Percentiles rank a stretch among this genome's conserved stretches.
phyloP scores from a whole-genome alignment of 2,113 vertebrate genomes.

The Ctenomys sociabilis region DNA sequence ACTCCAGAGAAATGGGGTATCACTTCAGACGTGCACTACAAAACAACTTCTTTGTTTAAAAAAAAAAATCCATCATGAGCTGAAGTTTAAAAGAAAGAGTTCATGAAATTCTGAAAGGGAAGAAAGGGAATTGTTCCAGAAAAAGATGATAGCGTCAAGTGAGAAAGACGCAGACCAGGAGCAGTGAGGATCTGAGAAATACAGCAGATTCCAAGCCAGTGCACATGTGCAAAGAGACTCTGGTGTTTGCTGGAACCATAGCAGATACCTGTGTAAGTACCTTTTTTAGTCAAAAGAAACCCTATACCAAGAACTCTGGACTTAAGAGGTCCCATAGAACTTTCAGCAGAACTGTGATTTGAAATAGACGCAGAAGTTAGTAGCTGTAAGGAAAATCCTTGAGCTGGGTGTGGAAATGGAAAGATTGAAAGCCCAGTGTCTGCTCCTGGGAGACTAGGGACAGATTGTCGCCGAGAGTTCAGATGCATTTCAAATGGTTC shows the following conservation, averaged over 20 bases:
- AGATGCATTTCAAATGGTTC: not conserved
- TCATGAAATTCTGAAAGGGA: not conserved
- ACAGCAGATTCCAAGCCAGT: not conserved
- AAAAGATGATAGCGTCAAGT: not conserved
- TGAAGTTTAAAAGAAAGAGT: constrained; percentile 1
- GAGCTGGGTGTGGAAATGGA: not conserved
- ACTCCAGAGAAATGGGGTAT: not conserved
- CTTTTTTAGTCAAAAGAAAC: not conserved
- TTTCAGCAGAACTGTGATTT: not conserved
- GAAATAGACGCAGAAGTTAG: not conserved
- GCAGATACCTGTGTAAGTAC: not conserved
- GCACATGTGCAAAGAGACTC: accelerated
- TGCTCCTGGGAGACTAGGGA: accelerated
- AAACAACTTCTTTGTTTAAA: not conserved
- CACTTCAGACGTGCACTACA: not conserved
- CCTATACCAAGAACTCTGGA: not conserved
- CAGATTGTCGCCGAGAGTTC: not conserved
- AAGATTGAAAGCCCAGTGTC: not conserved
- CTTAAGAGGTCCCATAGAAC: not conserved
- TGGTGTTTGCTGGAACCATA: not conserved
- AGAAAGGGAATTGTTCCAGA: not conserved
- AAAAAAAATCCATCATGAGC: not conserved
- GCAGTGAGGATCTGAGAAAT: not conserved
- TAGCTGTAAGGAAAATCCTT: not conserved
- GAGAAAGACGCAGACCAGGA: not conserved